phyloP scores from a whole-genome alignment of 2,797 vertebrate genomes.

The Myiothlypis chrysogaster region DNA sequence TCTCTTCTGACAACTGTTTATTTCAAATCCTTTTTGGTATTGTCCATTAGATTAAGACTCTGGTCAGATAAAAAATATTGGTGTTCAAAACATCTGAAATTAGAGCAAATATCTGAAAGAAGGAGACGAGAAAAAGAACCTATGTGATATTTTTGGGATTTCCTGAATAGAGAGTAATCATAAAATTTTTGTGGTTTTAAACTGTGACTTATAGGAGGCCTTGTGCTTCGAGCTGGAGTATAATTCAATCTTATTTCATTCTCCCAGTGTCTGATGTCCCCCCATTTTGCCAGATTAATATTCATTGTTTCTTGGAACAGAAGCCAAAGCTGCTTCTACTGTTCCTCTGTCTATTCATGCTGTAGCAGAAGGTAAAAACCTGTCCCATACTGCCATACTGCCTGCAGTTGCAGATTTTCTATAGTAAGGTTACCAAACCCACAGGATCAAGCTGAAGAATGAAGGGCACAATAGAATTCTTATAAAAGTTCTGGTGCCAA shows the following conservation, averaged over 20 bases:
- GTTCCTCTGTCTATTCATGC: neutral
- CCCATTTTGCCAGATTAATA: neutral
- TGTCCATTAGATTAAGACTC: neutral
- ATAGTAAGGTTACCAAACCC: neutral
- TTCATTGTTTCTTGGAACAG: neutral
- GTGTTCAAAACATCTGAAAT: neutral
- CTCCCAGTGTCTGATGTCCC: neutral
- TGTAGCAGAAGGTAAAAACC: neutral
- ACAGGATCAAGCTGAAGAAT: neutral
- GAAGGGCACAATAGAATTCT: neutral
- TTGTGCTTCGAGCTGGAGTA: neutral
- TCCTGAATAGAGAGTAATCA: neutral
- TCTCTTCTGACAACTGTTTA: neutral
- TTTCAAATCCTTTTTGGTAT: neutral
- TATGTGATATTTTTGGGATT: neutral
- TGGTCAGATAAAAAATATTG: neutral
- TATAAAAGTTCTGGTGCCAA: neutral
- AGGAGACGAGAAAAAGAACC: neutral
- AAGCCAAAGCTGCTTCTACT: neutral
- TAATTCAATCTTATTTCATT: neutral
- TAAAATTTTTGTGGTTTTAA: neutral
- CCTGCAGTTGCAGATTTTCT: neutral
- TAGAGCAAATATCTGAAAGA: neutral
- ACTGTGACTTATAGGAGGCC: neutral
- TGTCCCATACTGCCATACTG: neutral